Evolutionary conservation across 2,113 vertebrate species (phyloP).

Genomic region (Stigmatopora nigra): DNA sequence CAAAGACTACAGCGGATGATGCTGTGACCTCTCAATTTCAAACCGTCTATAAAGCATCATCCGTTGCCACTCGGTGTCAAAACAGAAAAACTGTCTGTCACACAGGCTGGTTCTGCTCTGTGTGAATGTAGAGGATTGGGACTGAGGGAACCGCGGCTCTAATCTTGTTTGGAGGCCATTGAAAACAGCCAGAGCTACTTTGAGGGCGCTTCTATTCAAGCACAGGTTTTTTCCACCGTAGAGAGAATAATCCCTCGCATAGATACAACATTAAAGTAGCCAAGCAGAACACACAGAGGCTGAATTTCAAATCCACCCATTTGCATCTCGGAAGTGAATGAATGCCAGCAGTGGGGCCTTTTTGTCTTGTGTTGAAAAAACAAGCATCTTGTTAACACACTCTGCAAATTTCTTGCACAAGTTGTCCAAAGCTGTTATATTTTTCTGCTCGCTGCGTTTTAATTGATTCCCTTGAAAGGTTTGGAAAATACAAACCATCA

Average conservation of each 20-base stretch:
- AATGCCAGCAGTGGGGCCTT: constrained; percentile 55
- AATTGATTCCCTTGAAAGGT: background rate
- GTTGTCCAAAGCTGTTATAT: background rate
- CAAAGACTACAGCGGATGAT: constrained; percentile 26
- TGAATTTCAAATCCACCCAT: constrained; percentile 69
- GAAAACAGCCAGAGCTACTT: constrained; percentile 66
- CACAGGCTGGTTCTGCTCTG: constrained; percentile 62
- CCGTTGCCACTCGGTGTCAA: constrained; percentile 59
- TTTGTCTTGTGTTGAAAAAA: constrained; percentile 20
- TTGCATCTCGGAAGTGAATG: constrained; percentile 67
- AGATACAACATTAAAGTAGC: constrained; percentile 74
- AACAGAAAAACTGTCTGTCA: constrained; percentile 65
- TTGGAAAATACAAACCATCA: background rate
- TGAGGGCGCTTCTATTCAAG: constrained; percentile 69
- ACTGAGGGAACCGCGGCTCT: constrained; percentile 64
- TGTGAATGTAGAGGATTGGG: constrained; percentile 68
- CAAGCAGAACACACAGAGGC: constrained; percentile 70
- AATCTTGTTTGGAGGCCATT: constrained; percentile 73
- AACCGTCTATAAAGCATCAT: constrained; percentile 42
- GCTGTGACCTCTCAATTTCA: constrained; percentile 63
- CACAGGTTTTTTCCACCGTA: constrained; percentile 62
- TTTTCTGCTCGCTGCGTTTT: background rate
- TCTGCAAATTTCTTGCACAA: background rate
- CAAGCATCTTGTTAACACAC: background rate
- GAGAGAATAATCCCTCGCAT: constrained; percentile 72